These are phyloP conservation scores for Abrostola tripartita DNA, from an alignment of 2,888 invertebrate species.

Conservation along the genomic window DNA sequence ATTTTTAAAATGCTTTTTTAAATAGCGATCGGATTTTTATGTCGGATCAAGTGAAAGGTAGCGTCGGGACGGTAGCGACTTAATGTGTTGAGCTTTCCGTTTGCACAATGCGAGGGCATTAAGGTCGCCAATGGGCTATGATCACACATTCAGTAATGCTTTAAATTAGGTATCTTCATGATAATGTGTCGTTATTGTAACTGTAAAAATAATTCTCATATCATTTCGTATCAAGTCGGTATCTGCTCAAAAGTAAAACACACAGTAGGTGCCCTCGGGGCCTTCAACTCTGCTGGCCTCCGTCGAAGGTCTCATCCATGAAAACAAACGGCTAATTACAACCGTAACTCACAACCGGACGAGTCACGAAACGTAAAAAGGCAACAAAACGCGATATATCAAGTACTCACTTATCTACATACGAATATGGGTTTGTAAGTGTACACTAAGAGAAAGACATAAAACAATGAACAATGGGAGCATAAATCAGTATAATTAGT, in stretches of 20 bases:
- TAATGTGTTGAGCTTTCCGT: slow-evolving; percentile 34
- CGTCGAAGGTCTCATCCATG: slow-evolving; percentile 38
- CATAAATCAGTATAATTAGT: slow-evolving; percentile 98
- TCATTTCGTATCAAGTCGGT: slow-evolving; percentile 13
- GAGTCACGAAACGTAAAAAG: slow-evolving; percentile 61
- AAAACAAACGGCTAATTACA: slow-evolving; percentile 61
- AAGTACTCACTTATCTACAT: slow-evolving; percentile 67
- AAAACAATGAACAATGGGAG: slow-evolving; percentile 96
- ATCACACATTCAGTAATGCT: slow-evolving; percentile 20
- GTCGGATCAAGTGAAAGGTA: slow-evolving; percentile 41
- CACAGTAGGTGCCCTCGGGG: slow-evolving; percentile 3
- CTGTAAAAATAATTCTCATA: slow-evolving; percentile 16
- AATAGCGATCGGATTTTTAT: slow-evolving; percentile 46
- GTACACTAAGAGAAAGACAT: slow-evolving; percentile 86
- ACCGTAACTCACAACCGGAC: slow-evolving; percentile 55
- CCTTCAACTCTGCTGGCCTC: slow-evolving; percentile 36
- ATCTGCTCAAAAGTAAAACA: slow-evolving; percentile 4
- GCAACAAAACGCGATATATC: slow-evolving; percentile 66
- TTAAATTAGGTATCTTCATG: slow-evolving; percentile 17
- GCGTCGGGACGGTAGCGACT: slow-evolving; percentile 23
- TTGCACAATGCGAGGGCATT: slow-evolving; percentile 38
- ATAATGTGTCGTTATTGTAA: slow-evolving; percentile 11
- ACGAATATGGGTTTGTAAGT: slow-evolving; percentile 70
- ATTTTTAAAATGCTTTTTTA: slow-evolving; percentile 41
- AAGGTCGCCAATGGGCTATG: slow-evolving; percentile 22